Base-by-base conservation (phyloP, 1,140 invertebrate genomes). In the Drosophila sp. region DNA sequence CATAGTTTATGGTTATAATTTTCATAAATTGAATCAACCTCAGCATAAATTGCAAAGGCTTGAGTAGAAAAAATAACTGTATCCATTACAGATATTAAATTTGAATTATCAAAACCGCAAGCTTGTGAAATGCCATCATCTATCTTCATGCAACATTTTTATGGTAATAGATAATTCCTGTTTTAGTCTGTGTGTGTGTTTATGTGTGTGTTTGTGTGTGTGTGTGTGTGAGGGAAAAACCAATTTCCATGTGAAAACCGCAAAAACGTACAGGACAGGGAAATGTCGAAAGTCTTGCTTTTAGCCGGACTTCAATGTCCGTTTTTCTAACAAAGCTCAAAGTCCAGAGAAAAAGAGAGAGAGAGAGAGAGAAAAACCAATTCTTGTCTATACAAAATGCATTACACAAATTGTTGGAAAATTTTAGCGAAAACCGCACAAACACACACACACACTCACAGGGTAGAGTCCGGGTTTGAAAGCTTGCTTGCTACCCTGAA, bases 331-430 rank as follows among this genome's bases (percentile, higher is more conserved):
- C 23, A 50, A 50, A 50, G 44, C 44, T 50, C 23, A 50, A 27
- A 50, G 44, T 27, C 23, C 44, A 10, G 3, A 50, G 23, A 10
- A 27, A 50, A 50, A 7, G 6, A 41, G n/a, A 41, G 5, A 23
- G 41, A 50, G 44, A 23, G 44, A 3, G 27, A 50, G 44, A 25
- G 44, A 23, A 27, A 61, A 61, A 17, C 38, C 33, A 61, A 38
- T 38, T 38, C 58, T 44, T 61, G 38, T 63, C 60, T 50, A 50
- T 61, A 65, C 67, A 75, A 66, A 77, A 77, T 77, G 68, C 75
- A 77, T 77, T 77, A 77, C 74, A 77, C 75, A 77, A 77, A 77
- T 77, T 77, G 61, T 72, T 65, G 67, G 66, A 33, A 65, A 65
- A 64, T 54, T 61, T 44, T 57, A 35, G 57, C 61, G 56, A 70